These are phyloP conservation scores for Portunus trituberculatus DNA, from an alignment of 1,140 invertebrate genomes.

Conservation along the genomic window DNA sequence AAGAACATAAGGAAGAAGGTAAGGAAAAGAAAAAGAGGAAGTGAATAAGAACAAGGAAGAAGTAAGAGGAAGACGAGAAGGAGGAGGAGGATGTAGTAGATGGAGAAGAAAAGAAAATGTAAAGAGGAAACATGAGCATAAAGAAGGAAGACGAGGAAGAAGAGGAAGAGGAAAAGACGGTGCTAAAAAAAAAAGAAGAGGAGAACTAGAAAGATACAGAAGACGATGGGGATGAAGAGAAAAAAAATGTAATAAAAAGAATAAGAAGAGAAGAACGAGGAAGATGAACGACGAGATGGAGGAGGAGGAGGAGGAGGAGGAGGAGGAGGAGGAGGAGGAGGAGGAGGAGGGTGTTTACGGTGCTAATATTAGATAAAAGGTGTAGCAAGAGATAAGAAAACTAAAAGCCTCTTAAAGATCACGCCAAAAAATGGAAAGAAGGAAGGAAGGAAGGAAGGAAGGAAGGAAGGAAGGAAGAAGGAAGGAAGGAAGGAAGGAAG, in stretches of 20 bases:
- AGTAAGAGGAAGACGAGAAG: not conserved
- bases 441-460: not conserved
- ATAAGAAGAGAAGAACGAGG: no score
- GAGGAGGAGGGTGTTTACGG: not conserved
- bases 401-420: not conserved
- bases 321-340: not conserved
- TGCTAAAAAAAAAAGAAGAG: not conserved
- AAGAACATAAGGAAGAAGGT: not conserved
- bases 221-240: not conserved
- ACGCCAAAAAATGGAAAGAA: not conserved
- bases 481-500: not conserved
- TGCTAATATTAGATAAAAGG: not conserved
- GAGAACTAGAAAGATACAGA: no score
- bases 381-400: not conserved
- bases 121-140: no score
- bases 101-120: not conserved
- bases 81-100: not conserved
- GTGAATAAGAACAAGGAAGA: not conserved
- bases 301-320: no score
- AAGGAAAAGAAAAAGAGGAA: not conserved
- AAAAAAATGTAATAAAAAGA: not conserved
- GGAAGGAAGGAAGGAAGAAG: not conserved
- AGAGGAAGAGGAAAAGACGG: slow-evolving; percentile 14
- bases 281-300: no score
- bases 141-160: not conserved